A percentile compares a stretch with the other conserved stretches of the same genome.
Conservation (phyloP, 1,140 invertebrate species). For the Battus philenor region DNA sequence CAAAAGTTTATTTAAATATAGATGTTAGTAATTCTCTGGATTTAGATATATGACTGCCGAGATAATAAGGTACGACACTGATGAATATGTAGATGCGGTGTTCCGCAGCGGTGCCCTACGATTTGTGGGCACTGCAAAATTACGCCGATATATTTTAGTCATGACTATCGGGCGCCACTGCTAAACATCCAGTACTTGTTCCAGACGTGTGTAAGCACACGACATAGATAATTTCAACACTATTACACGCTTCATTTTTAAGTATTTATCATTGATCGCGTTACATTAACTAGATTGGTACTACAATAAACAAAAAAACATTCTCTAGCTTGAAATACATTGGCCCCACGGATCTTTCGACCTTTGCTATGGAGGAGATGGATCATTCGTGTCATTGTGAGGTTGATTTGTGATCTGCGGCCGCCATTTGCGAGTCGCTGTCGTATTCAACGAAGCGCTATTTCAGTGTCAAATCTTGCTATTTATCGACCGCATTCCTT, state of each 20-base stretch:
- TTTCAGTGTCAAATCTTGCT: conserved; percentile 67
- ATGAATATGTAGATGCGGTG: conserved; percentile 13
- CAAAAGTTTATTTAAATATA: no score
- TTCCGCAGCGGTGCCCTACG: conserved; percentile 21
- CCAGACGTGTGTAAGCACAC: conserved; percentile 31
- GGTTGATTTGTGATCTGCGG: conserved; percentile 39
- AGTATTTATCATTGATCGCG: not conserved
- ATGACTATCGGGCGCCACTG: conserved; percentile 17
- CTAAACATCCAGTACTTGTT: conserved; percentile 25
- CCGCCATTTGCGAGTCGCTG: conserved; percentile 33
- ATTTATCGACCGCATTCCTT: conserved; percentile 62
- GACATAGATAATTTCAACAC: conserved; percentile 34
- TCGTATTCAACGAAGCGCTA: conserved; percentile 44
- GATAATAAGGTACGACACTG: conserved; percentile 2
- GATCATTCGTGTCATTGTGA: conserved; percentile 48
- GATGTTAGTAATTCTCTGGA: no score
- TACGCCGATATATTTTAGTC: conserved; percentile 36
- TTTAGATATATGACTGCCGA: not conserved
- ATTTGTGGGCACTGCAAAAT: conserved; percentile 25
- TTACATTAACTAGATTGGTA: conserved; percentile 23
- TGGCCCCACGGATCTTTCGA: conserved; percentile 34
- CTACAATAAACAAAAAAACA: conserved; percentile 38
- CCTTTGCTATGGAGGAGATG: conserved; percentile 46
- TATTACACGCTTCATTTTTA: conserved; percentile 25
- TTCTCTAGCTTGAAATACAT: conserved; percentile 32